phyloP scores from a whole-genome alignment of 2,888 invertebrate genomes.

The Rhingia campestris region DNA sequence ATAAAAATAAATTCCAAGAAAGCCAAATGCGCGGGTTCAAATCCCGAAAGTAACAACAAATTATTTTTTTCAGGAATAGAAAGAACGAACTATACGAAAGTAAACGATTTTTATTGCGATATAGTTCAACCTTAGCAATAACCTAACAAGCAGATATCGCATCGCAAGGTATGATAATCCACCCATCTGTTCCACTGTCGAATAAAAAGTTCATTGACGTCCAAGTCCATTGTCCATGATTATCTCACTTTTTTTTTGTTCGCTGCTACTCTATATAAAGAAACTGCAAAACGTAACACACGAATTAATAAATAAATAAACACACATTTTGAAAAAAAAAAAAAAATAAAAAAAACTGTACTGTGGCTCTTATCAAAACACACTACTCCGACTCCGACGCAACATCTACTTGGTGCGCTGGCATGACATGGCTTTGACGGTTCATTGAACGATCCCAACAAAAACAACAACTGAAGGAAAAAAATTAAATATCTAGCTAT shows the following conservation, averaged over 20 bases:
- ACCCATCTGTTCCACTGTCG: background rate
- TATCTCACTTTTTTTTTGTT: background rate
- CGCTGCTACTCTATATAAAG: conserved; percentile 5
- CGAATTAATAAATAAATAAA: conserved; percentile 35
- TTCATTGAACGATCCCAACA: conserved; percentile 68
- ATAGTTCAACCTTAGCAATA: too few species aligned
- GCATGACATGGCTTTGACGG: conserved; percentile 43
- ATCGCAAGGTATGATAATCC: background rate
- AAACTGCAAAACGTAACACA: conserved; percentile 10
- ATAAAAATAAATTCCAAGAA: too few species aligned
- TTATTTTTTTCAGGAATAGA: too few species aligned
- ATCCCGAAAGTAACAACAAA: too few species aligned
- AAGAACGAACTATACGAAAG: too few species aligned
- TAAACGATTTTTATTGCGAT: too few species aligned
- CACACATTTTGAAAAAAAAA: background rate
- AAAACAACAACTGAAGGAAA: conserved; percentile 5
- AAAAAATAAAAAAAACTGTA: conserved; percentile 8
- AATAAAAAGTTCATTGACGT: conserved; percentile 25
- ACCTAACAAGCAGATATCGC: too few species aligned
- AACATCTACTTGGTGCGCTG: background rate
- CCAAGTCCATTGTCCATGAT: conserved; percentile 26
- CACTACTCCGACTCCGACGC: conserved; percentile 6
- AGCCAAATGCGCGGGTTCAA: too few species aligned
- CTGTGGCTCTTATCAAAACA: conserved; percentile 22
- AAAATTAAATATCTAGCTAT: background rate